phyloP scores from a whole-genome alignment of 1,140 invertebrate genomes.

The Tribolium madens region DNA sequence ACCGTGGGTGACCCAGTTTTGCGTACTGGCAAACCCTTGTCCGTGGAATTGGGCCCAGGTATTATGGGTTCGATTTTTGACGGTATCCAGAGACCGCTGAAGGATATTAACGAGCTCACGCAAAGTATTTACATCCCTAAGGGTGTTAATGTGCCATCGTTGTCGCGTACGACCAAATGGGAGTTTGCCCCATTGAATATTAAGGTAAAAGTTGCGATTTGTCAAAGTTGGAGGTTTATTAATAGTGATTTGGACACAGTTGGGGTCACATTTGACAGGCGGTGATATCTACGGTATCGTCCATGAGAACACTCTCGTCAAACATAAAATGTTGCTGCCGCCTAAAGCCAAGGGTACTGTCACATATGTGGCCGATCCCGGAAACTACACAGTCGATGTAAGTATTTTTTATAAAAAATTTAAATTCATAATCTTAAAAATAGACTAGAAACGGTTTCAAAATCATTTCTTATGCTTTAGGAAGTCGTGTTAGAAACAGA shows the following conservation, averaged over 20 bases:
- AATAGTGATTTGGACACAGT: conserved; percentile 66
- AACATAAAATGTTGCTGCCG: conserved; percentile 95
- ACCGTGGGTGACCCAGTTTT: conserved; percentile 99
- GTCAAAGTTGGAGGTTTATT: not conserved
- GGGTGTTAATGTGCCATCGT: conserved; percentile 93
- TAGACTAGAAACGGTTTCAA: no score
- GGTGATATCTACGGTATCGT: conserved; percentile 97
- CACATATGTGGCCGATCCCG: conserved; percentile 93
- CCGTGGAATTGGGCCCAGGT: conserved; percentile 98
- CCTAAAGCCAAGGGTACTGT: conserved; percentile 96
- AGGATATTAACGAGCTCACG: conserved; percentile 95
- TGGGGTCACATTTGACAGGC: conserved; percentile 96
- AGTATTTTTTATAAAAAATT: conserved; percentile 65
- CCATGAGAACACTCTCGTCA: conserved; percentile 96
- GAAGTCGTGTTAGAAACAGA: conserved; percentile 97
- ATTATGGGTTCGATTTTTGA: conserved; percentile 99
- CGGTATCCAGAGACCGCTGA: conserved; percentile 98
- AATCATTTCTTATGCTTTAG: conserved; percentile 65
- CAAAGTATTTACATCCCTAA: conserved; percentile 99
- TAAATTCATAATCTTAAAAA: no score
- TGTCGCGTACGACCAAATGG: conserved; percentile 89
- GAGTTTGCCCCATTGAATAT: conserved; percentile 93
- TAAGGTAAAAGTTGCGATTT: conserved; percentile 71
- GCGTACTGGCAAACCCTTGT: conserved; percentile 97
- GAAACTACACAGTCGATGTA: conserved; percentile 94